These are phyloP conservation scores for Mirounga angustirostris DNA, from an alignment of 2,113 vertebrate genomes.

Conservation along the genomic window DNA sequence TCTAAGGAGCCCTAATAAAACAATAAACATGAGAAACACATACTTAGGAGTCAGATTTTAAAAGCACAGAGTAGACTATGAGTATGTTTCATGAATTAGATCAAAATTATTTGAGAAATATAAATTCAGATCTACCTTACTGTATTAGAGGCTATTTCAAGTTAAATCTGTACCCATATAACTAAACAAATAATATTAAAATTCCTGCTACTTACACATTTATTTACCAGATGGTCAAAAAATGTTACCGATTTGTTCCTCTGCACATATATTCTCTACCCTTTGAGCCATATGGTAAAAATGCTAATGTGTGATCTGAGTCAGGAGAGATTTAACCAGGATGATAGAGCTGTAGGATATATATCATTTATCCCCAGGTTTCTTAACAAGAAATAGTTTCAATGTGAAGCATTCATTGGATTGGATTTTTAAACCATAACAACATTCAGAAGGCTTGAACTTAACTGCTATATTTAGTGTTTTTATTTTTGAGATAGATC, in stretches of 20 bases:
- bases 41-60: neutral
- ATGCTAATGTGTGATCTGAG: slow-evolving; percentile 68
- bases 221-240: slow-evolving; percentile 73
- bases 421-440: neutral
- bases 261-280: slow-evolving; percentile 64
- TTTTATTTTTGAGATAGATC: slow-evolving; percentile 67
- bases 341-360: neutral
- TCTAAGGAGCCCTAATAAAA: neutral
- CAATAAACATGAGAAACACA: slow-evolving; percentile 18
- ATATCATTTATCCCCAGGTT: neutral
- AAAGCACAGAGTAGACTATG: neutral
- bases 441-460: slow-evolving; percentile 46
- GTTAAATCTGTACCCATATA: slow-evolving; percentile 46
- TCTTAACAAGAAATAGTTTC: slow-evolving; percentile 36
- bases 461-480: slow-evolving; percentile 56
- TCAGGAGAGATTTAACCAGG: slow-evolving; percentile 51
- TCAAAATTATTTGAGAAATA: slow-evolving; percentile 33
- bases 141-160: slow-evolving; percentile 39
- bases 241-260: slow-evolving; percentile 49
- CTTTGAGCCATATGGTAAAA: slow-evolving; percentile 74
- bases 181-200: slow-evolving; percentile 59
- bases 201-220: slow-evolving; percentile 51
- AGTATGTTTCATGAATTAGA: slow-evolving; percentile 36
- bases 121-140: slow-evolving; percentile 33
- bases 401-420: neutral